These are phyloP conservation scores for Uromys caudimaculatus DNA, from an alignment of 2,797 vertebrate species.

Conservation along the genomic window DNA sequence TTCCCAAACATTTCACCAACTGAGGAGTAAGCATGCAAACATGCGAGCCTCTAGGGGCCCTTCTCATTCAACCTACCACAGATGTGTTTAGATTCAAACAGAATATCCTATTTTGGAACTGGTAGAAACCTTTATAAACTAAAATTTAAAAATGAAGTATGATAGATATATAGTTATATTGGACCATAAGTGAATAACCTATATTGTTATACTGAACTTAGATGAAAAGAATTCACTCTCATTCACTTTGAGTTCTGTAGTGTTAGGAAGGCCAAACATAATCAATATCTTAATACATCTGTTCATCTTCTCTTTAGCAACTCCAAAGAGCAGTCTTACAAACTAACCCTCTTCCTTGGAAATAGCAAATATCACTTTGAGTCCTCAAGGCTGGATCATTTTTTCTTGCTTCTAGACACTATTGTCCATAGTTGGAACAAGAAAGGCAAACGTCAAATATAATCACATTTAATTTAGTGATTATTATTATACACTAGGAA, in stretches of 20 bases:
- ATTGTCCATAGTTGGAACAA: not conserved
- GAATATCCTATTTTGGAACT: not conserved
- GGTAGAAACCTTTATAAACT: not conserved
- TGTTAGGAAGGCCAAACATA: not conserved
- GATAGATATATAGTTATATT: not conserved
- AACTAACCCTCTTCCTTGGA: not conserved
- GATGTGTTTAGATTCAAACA: not conserved
- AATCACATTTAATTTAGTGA: slow-evolving; percentile 14
- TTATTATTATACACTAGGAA: not conserved
- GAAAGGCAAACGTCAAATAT: slow-evolving; percentile 4
- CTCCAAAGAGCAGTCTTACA: not conserved
- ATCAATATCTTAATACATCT: not conserved
- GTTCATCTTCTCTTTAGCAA: not conserved
- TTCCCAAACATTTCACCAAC: not conserved
- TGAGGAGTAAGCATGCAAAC: not conserved
- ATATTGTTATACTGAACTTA: not conserved
- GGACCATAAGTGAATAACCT: not conserved
- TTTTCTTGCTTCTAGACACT: not conserved
- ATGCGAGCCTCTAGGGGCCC: not conserved
- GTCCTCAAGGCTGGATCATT: not conserved
- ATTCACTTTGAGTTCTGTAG: not conserved
- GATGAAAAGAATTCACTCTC: not conserved
- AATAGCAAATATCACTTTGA: not conserved
- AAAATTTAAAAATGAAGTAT: not conserved
- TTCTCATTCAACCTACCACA: not conserved